phyloP scores from a whole-genome alignment of 2,888 invertebrate genomes.

The Tiliacea aurago region DNA sequence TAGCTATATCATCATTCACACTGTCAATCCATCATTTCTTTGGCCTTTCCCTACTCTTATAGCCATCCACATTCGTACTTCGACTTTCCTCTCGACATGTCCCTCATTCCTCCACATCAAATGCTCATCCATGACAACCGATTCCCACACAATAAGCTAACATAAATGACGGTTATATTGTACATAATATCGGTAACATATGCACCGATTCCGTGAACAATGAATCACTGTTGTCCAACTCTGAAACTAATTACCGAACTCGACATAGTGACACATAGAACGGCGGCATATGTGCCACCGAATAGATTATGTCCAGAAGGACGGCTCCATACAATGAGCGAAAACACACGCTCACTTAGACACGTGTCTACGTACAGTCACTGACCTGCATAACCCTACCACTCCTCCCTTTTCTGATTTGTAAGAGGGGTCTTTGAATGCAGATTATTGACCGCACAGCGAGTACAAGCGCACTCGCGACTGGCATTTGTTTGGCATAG shows the following conservation, averaged over 20 bases:
- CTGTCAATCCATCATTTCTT: not conserved
- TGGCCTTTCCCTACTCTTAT: not conserved
- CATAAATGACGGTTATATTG: slow-evolving; percentile 18
- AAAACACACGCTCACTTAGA: not conserved
- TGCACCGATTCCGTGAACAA: slow-evolving; percentile 45
- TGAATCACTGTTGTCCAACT: slow-evolving; percentile 42
- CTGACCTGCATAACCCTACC: too few relatives aligned
- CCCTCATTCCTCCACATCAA: not conserved
- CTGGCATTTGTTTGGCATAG: not conserved
- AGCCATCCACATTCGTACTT: not conserved
- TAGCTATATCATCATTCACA: not conserved
- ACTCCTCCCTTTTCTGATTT: too few relatives aligned
- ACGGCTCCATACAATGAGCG: not conserved
- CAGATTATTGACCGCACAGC: too few relatives aligned
- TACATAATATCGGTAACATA: slow-evolving; percentile 45
- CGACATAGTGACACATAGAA: slow-evolving; percentile 56
- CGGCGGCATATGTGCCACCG: not conserved
- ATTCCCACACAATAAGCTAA: slow-evolving; percentile 15
- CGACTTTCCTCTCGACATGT: not conserved
- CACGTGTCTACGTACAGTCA: not conserved
- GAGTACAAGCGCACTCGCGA: not conserved
- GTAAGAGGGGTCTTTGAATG: too few relatives aligned
- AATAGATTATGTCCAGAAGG: slow-evolving; percentile 16
- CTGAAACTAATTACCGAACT: slow-evolving; percentile 52
- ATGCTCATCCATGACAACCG: not conserved